Percentiles rank a stretch among this genome's conserved stretches.
Conservation (phyloP, 2,113 vertebrate genomes). For the Callaeas wilsoni region DNA sequence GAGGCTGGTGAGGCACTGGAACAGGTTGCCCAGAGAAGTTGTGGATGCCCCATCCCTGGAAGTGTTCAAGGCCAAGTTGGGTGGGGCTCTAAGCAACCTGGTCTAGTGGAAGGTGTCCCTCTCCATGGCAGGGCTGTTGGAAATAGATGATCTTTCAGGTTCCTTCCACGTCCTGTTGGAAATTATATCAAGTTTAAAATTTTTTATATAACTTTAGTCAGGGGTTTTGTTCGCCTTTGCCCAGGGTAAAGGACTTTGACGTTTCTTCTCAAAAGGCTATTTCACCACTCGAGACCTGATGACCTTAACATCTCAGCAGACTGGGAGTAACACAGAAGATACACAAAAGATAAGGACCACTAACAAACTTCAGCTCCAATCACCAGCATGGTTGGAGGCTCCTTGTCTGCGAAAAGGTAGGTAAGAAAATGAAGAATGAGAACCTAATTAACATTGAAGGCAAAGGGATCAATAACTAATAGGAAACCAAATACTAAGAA, state of each 20-base stretch:
- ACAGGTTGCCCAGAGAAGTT: background rate
- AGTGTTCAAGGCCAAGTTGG: background rate
- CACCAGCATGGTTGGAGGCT: background rate
- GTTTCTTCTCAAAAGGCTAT: background rate
- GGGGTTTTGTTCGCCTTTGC: background rate
- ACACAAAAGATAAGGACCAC: background rate
- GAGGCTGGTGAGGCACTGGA: background rate
- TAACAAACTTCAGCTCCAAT: background rate
- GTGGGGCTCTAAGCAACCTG: background rate
- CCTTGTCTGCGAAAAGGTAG: background rate
- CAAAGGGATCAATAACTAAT: background rate
- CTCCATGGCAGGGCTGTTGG: background rate
- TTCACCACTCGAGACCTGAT: rapidly evolving
- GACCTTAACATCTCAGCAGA: background rate
- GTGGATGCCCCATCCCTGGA: background rate
- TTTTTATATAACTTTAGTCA: background rate
- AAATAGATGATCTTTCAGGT: background rate
- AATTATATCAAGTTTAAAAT: background rate
- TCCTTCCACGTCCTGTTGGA: background rate
- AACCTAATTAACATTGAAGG: background rate
- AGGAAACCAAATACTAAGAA: background rate
- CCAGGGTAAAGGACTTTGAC: background rate
- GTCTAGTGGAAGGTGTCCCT: background rate
- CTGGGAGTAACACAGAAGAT: background rate
- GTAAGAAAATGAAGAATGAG: background rate